Evolutionary conservation across 2,797 vertebrate genomes (phyloP).

Genomic region (Thunnus albacares): DNA sequence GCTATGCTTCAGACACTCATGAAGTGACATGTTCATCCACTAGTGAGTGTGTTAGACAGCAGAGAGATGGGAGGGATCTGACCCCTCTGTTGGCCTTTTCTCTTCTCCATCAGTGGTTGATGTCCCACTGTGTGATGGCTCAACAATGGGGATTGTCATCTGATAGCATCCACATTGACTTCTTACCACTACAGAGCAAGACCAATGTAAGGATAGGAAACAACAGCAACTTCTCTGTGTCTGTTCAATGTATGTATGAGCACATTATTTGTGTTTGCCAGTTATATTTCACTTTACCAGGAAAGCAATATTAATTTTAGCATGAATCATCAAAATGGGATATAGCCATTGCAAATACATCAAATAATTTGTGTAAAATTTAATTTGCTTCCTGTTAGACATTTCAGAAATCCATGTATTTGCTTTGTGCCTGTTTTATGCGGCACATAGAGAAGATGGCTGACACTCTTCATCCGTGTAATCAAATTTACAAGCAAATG

Average conservation of each 20-base stretch:
- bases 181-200: constrained; percentile 17
- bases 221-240: constrained; percentile 5
- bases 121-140: constrained; percentile 63
- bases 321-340: constrained; percentile 23
- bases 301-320: neutral
- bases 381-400: constrained; percentile 37
- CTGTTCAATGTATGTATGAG: constrained; percentile 36
- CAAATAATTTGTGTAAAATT: constrained; percentile 32
- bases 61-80: constrained; percentile 40
- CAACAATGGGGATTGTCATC: constrained; percentile 55
- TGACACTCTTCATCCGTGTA: constrained; percentile 32
- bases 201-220: constrained; percentile 1
- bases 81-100: constrained; percentile 38
- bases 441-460: constrained; percentile 10
- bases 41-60: constrained; percentile 7
- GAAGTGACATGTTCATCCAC: constrained; percentile 11
- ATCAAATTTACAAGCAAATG: constrained; percentile 51
- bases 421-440: constrained; percentile 34
- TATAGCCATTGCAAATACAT: constrained; percentile 11
- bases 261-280: neutral
- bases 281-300: neutral
- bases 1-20: neutral
- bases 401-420: constrained; percentile 56
- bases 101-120: constrained; percentile 40
- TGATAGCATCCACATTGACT: constrained; percentile 30